These are phyloP conservation scores for Drosophila truncata DNA, from an alignment of 1,140 invertebrate genomes.

Conservation along the genomic window DNA sequence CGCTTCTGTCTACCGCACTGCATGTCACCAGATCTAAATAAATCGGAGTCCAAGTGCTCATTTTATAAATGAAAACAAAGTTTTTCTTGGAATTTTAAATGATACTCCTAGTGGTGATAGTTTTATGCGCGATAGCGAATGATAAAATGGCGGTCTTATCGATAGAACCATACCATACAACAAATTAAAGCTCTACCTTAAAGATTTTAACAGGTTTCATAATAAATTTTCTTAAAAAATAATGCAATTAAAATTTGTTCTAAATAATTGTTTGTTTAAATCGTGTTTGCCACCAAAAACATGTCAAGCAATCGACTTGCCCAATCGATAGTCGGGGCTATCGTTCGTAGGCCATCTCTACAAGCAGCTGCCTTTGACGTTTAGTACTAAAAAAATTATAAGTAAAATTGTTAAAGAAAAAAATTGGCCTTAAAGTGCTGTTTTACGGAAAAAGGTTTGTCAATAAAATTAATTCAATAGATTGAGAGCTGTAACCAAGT, in stretches of 20 bases:
- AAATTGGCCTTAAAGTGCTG: not conserved
- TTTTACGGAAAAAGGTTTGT: constrained; percentile 4
- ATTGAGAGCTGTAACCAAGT: too few relatives aligned
- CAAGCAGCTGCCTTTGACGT: not conserved
- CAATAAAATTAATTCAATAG: accelerated
- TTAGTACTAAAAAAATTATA: constrained; percentile 7
- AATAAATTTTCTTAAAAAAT: not conserved
- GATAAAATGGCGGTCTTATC: not conserved
- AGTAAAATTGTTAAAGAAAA: not conserved
- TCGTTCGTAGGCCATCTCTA: not conserved
- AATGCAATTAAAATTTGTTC: not conserved
- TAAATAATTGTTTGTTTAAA: not conserved
- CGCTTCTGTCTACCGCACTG: constrained; percentile 1
- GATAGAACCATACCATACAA: not conserved
- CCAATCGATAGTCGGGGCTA: not conserved
- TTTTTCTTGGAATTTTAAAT: not conserved
- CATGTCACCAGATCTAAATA: not conserved
- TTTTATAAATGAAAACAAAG: not conserved
- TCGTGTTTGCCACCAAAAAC: not conserved
- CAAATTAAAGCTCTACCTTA: not conserved
- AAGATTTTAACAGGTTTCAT: not conserved
- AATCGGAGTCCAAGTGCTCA: not conserved
- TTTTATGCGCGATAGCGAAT: not conserved
- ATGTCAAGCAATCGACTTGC: not conserved
- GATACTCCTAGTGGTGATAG: not conserved